These are phyloP conservation scores for Calliopsis andreniformis DNA, from an alignment of 1,140 invertebrate genomes.

Conservation along the genomic window DNA sequence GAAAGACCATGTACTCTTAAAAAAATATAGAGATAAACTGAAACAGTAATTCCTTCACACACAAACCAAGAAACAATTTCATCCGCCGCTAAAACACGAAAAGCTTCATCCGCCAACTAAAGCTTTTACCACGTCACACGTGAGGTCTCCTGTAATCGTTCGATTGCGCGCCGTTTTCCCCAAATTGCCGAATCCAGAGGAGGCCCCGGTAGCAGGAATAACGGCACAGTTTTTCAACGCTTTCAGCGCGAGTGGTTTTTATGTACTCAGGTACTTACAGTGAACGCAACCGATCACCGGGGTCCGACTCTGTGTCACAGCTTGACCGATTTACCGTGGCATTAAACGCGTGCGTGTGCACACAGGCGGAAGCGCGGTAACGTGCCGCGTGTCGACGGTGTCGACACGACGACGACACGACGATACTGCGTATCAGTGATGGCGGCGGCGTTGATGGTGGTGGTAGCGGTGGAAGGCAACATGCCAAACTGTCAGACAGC, in stretches of 20 bases:
- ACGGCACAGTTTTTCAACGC: background rate
- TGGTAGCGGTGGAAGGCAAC: conserved; percentile 66
- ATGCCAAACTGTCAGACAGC: conserved; percentile 73
- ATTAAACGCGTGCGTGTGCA: conserved; percentile 51
- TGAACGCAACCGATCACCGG: conserved; percentile 4
- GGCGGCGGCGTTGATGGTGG: too few relatives aligned
- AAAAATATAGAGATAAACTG: too few relatives aligned
- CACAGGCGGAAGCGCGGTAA: conserved; percentile 31
- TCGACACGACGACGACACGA: conserved; percentile 61
- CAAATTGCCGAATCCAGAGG: too few relatives aligned
- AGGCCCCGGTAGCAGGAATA: too few relatives aligned
- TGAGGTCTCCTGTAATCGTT: too few relatives aligned
- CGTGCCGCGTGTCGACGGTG: conserved; percentile 40
- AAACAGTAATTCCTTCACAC: too few relatives aligned
- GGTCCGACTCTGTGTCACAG: conserved; percentile 30
- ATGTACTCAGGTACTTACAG: conserved; percentile 13
- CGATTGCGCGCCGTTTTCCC: too few relatives aligned
- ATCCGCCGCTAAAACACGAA: too few relatives aligned
- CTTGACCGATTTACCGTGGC: conserved; percentile 60
- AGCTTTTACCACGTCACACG: too few relatives aligned
- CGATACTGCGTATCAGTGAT: conserved; percentile 40
- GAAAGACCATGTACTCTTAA: too few relatives aligned
- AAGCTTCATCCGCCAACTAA: too few relatives aligned
- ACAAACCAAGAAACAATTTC: too few relatives aligned
- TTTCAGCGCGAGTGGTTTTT: conserved; percentile 2